Conservation (phyloP, 2,797 vertebrate genomes). For the Schizothorax lantsangensis region DNA sequence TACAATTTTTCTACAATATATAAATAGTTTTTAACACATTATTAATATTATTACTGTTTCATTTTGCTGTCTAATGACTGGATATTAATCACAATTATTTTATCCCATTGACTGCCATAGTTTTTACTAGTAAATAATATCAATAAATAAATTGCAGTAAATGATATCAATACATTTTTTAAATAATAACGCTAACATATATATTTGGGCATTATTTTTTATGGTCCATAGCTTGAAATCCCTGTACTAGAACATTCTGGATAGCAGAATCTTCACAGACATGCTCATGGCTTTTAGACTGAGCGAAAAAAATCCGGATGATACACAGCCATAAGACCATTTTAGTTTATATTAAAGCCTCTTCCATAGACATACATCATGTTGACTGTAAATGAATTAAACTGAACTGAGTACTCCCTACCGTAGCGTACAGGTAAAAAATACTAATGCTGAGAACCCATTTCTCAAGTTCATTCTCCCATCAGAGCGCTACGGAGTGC, state of each 20-base stretch:
- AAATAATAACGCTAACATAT: not conserved
- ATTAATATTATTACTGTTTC: not conserved
- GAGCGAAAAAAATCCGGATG: not conserved
- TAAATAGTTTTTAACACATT: not conserved
- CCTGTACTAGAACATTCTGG: not conserved
- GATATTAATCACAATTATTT: not conserved
- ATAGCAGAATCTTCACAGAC: not conserved
- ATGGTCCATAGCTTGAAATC: not conserved
- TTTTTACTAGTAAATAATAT: not conserved
- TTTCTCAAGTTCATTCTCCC: slow-evolving; percentile 39
- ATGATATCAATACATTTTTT: not conserved
- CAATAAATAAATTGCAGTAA: not conserved
- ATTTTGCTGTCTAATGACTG: too few species aligned
- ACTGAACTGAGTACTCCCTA: slow-evolving; percentile 36
- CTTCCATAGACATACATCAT: slow-evolving; percentile 18
- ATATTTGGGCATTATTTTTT: not conserved
- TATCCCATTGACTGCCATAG: not conserved
- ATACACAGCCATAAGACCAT: not conserved
- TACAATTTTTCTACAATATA: too few species aligned
- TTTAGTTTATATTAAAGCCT: slow-evolving; percentile 29
- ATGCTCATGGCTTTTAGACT: not conserved
- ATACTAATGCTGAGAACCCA: slow-evolving; percentile 33
- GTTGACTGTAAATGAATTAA: slow-evolving; percentile 30
- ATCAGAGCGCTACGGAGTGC: slow-evolving; percentile 24
- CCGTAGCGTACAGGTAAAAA: slow-evolving; percentile 28